Conservation (phyloP, 2,888 invertebrate genomes). For the Habrosyne pyritoides region DNA sequence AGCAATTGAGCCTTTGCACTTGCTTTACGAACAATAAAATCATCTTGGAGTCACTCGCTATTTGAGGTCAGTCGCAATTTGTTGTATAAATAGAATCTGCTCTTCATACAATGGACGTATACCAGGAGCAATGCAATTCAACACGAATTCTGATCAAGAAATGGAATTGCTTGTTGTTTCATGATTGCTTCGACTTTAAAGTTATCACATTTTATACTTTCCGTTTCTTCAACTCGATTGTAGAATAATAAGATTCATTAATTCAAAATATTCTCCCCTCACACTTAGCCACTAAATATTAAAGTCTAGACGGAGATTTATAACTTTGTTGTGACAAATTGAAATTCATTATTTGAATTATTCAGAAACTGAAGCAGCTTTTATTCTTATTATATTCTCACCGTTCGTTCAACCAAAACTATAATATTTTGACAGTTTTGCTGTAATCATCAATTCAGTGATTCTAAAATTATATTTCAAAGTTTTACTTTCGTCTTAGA, state of each 20-base stretch:
- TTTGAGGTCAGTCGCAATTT: constrained; percentile 54
- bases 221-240: background rate
- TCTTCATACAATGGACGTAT: background rate
- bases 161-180: too few species aligned
- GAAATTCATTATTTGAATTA: background rate
- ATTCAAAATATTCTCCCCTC: background rate
- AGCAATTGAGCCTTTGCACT: constrained; percentile 40
- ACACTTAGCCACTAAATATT: background rate
- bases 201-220: background rate
- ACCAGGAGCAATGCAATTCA: background rate
- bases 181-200: too few species aligned
- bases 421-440: too few species aligned
- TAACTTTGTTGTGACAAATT: background rate
- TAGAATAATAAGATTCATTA: background rate
- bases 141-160: background rate
- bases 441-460: too few species aligned
- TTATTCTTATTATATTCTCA: background rate
- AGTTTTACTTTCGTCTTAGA: background rate
- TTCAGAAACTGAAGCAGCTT: background rate
- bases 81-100: constrained; percentile 27
- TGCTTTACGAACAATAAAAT: constrained; percentile 41
- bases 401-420: background rate
- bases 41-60: constrained; percentile 29
- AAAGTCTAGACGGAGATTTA: background rate
- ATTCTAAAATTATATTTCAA: background rate